Percentiles rank a stretch among this genome's conserved stretches.
These are phyloP conservation scores for Cerastoderma edule DNA, from an alignment of 2,888 invertebrate genomes.

Conservation along the genomic window DNA sequence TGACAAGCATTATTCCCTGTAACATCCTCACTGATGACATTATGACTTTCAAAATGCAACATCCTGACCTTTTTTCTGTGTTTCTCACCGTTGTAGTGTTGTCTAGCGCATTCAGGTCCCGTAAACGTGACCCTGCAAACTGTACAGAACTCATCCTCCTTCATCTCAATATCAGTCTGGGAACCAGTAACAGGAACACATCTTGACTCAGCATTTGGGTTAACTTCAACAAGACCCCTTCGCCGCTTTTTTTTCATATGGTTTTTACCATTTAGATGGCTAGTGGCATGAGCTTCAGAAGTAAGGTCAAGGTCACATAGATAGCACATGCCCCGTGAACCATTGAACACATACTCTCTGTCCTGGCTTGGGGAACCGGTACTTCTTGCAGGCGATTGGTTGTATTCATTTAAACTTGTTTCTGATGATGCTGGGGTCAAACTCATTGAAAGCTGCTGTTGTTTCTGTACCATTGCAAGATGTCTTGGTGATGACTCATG, in stretches of 20 bases:
- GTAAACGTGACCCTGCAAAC: conserved; percentile 36
- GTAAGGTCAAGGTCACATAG: conserved; percentile 63
- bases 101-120: conserved; percentile 59
- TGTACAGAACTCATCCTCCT: conserved; percentile 5
- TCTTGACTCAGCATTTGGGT: background rate
- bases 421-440: no score
- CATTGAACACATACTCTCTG: conserved; percentile 49
- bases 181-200: no score
- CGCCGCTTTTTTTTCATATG: conserved; percentile 50
- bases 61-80: conserved; percentile 59
- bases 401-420: no score
- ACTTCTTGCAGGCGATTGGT: no score
- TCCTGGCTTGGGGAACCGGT: no score
- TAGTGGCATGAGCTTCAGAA: conserved; percentile 56
- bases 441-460: background rate
- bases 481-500: conserved; percentile 63
- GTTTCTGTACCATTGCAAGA: conserved; percentile 50
- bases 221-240: background rate
- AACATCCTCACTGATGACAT: no score
- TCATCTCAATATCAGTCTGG: background rate
- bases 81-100: conserved; percentile 69
- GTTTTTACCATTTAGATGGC: conserved; percentile 64
- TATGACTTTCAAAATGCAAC: background rate
- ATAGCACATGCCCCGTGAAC: conserved; percentile 54
- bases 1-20: no score